Evolutionary conservation across 2,797 vertebrate species (phyloP).

Genomic region (Vultur gryphus): DNA sequence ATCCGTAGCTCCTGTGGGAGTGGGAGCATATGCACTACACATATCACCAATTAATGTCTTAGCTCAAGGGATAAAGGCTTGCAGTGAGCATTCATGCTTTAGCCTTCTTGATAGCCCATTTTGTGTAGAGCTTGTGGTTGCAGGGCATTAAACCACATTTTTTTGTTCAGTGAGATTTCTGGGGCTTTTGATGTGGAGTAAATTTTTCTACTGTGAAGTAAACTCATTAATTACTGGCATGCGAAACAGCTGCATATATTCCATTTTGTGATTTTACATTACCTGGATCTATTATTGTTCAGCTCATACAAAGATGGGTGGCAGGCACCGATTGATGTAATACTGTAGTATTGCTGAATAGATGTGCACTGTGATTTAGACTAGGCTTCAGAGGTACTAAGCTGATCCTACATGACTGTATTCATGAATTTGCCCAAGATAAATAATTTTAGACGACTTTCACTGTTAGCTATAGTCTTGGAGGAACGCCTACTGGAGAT

Average conservation of each 20-base stretch:
- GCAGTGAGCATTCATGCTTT: not conserved
- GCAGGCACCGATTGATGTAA: not conserved
- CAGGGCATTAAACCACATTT: not conserved
- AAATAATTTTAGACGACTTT: not conserved
- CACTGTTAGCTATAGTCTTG: not conserved
- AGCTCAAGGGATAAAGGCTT: not conserved
- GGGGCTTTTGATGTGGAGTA: not conserved
- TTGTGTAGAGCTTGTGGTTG: not conserved
- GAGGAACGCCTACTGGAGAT: not conserved
- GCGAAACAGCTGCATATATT: not conserved
- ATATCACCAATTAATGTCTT: not conserved
- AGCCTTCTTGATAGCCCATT: not conserved
- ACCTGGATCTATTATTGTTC: not conserved
- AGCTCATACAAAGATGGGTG: not conserved
- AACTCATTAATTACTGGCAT: not conserved
- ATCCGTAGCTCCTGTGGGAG: not conserved
- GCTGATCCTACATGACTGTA: not conserved
- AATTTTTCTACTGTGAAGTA: not conserved
- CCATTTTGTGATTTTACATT: not conserved
- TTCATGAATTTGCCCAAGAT: not conserved
- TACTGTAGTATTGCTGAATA: not conserved
- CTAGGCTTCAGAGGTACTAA: not conserved
- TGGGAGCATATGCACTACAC: fast-evolving
- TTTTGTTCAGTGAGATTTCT: not conserved
- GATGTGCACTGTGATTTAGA: not conserved